Base-by-base conservation (phyloP, 2,888 invertebrate species). In the Aquatica leii region DNA sequence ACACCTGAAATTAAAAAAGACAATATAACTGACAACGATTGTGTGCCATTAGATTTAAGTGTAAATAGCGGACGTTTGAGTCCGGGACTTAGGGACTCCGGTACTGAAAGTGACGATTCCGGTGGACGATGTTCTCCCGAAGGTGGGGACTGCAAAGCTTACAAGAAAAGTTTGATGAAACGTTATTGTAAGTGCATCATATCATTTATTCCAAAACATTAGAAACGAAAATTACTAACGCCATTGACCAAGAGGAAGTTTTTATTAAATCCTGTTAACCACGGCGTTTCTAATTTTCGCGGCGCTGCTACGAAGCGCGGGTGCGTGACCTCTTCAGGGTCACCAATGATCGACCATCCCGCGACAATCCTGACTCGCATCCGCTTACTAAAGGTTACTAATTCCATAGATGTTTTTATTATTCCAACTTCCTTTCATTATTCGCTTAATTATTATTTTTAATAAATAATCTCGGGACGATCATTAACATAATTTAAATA, bases 101-200 rank as follows among this genome's bases (percentile, higher is more conserved):
- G 91, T 50, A 88, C 89, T 49, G 92, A 92, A 77, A 92, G 93
- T 64, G 93, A 93, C 72, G 94, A 93, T 81, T 92, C 92, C 66
- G 91, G 90, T 74, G 89, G 86, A 77, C 80, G 88, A 78, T 83
- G 86, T 82, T 84, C 87, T 82, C 86, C 89, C 78, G 83, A 87
- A 77, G 85, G 87, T 53, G 85, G 84, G 43, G 81, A 81, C 65
- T 80, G 78, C 66, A 81, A 82, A 78, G 91, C 94, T 51, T 95
- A 94, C 86, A 95, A 95, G 87, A 95, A 95, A 83, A 93, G 90
- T 77, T 88, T 95, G 77, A 95, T 95, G 89, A 93, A 93, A 84
- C 86, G 95, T 88, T 95, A 94, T 85, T 90, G 95, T 95, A 90
- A 95, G 95, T 93, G n/a, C n/a, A 18, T 50, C n/a, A 5, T 40